Base-by-base conservation (phyloP, 2,113 vertebrate species). In the Petrocephalus zakoni region DNA sequence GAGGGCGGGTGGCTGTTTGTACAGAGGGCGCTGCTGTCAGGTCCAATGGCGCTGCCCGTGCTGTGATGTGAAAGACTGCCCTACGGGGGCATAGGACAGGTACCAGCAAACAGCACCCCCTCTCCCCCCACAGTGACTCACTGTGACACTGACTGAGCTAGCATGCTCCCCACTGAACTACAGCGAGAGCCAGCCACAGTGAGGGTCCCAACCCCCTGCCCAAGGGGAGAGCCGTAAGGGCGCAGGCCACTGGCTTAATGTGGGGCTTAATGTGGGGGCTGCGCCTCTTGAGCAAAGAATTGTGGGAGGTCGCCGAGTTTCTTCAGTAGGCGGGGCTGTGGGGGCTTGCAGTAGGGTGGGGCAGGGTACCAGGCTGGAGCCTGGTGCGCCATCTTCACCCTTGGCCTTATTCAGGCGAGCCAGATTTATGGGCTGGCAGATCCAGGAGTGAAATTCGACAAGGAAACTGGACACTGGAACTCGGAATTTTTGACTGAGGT, bases 11-110 rank as follows among this genome's bases (percentile, higher is more conserved):
- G 92, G 42, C 42, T 93, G 92, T 93, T 93, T 92, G 93, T 92
- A 94, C 92, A 91, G 93, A 94, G 94, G 95, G 93, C 91, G 94
- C 94, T 96, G 94, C 93, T 98, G 96, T 98, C 96, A 97, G 93
- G 95, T 97, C 94, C 75, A 92, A 94, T 96, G 92, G 93, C 93
- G 93, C 82, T 87, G 88, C 92, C 87, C 94, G 92, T 94, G 95
- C 95, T 94, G 96, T 89, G 81, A 96, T 96, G 94, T 95, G 97
- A 97, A 97, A 95, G 96, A 93, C 19, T 93, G 93, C 94, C 25
- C 61, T 96, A 96, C 94, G 97, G 94, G 94, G 87, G 95, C 95
- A 94, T 90, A 93, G 88, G 92, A 89, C 96, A 96, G 97, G 93
- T 95, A 64, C 86, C 56, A 46, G 49, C 53, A 22, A 42, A 95